Conservation (phyloP, 2,888 invertebrate genomes). For the Hylaea fasciaria region DNA sequence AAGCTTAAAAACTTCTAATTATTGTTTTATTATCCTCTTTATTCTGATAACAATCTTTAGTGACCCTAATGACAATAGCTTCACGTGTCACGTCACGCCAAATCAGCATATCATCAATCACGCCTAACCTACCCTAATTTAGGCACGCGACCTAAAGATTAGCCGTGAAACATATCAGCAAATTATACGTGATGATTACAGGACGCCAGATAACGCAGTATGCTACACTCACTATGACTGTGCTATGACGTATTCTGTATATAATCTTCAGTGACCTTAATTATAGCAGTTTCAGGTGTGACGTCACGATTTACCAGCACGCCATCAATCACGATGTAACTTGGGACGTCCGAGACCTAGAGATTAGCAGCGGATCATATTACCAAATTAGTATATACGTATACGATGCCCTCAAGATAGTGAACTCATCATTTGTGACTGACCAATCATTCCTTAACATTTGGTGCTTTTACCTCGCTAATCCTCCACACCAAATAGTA, state of each 20-base stretch:
- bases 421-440: too few species aligned
- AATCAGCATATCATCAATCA: slow-evolving; percentile 3
- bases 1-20: too few species aligned
- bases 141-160: background rate
- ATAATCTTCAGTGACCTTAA: slow-evolving; percentile 27
- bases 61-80: background rate
- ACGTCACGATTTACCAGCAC: slow-evolving; percentile 31
- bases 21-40: too few species aligned
- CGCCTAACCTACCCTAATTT: background rate
- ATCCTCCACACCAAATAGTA: too few species aligned
- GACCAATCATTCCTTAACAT: too few species aligned
- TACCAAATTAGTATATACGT: background rate
- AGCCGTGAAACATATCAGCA: slow-evolving; percentile 7
- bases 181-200: too few species aligned
- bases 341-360: background rate
- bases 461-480: too few species aligned
- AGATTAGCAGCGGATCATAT: slow-evolving; percentile 6
- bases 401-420: too few species aligned
- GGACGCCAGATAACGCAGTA: too few species aligned
- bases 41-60: background rate
- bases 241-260: slow-evolving; percentile 9
- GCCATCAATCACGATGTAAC: slow-evolving; percentile 46
- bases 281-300: slow-evolving; percentile 29
- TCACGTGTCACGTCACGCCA: slow-evolving; percentile 8
- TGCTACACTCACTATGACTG: background rate